Percentiles rank a stretch among this genome's conserved stretches.
phyloP scores from a whole-genome alignment of 2,113 vertebrate genomes.

The Pyrgilauda ruficollis region DNA sequence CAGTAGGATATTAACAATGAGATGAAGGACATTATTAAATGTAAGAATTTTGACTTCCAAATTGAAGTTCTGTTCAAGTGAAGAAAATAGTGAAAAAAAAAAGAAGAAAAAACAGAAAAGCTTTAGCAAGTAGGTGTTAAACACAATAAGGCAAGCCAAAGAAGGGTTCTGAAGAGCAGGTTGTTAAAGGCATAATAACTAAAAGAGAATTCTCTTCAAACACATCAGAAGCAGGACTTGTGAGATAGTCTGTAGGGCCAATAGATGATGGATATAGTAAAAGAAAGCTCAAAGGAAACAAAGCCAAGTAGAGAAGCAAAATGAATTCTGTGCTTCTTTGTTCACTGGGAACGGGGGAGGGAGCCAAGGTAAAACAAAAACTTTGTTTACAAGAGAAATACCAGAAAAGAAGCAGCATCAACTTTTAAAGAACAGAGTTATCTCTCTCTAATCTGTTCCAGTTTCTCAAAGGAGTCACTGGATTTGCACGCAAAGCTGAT shows the following conservation, averaged over 20 bases:
- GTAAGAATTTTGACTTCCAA: not conserved
- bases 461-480: slow-evolving; percentile 3
- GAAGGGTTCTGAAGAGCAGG: slow-evolving; percentile 31
- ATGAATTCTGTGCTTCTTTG: slow-evolving; percentile 33
- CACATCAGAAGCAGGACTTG: slow-evolving; percentile 52
- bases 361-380: not conserved
- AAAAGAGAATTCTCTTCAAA: slow-evolving; percentile 58
- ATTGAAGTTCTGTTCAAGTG: not conserved
- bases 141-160: slow-evolving; percentile 27
- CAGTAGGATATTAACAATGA: not conserved
- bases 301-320: slow-evolving; percentile 18
- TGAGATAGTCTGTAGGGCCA: slow-evolving; percentile 33
- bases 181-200: slow-evolving; percentile 35
- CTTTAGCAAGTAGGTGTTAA: slow-evolving; percentile 48
- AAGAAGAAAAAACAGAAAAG: not conserved
- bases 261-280: slow-evolving; percentile 33
- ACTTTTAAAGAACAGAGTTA: not conserved
- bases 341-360: not conserved
- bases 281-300: slow-evolving; percentile 51
- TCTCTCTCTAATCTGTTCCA: not conserved
- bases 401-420: not conserved
- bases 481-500: not conserved
- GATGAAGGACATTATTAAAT: not conserved
- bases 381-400: slow-evolving; percentile 34
- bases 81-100: not conserved